A percentile compares a stretch with the other conserved stretches of the same genome.
These are phyloP conservation scores for Xestia c-nigrum DNA, from an alignment of 2,888 invertebrate genomes.

Conservation along the genomic window DNA sequence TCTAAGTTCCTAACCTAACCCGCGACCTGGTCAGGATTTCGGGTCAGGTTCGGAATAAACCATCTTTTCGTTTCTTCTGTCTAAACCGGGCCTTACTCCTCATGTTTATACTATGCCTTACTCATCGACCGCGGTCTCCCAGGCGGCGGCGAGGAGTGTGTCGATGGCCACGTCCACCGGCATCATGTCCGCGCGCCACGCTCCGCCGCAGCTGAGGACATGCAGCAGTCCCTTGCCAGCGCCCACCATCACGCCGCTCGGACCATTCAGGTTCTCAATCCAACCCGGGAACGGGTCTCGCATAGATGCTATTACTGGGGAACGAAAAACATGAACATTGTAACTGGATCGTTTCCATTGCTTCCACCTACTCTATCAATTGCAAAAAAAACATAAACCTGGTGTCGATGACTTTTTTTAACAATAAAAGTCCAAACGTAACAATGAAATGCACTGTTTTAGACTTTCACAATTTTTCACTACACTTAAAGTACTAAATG, in stretches of 20 bases:
- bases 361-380: too few relatives aligned
- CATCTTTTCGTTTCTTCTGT: too few relatives aligned
- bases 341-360: background rate
- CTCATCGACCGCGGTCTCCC: slow-evolving; percentile 92
- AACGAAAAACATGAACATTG: background rate
- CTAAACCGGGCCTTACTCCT: slow-evolving; percentile 69
- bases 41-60: too few relatives aligned
- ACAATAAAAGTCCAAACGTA: too few relatives aligned
- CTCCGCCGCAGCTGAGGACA: slow-evolving; percentile 90
- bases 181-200: slow-evolving; percentile 92
- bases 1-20: too few relatives aligned
- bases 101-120: too few relatives aligned
- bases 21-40: too few relatives aligned
- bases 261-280: slow-evolving; percentile 98
- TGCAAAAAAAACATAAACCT: too few relatives aligned
- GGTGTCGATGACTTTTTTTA: too few relatives aligned
- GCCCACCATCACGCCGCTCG: slow-evolving; percentile 93
- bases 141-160: slow-evolving; percentile 93
- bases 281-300: slow-evolving; percentile 94
- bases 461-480: too few relatives aligned
- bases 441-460: too few relatives aligned
- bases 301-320: slow-evolving; percentile 92
- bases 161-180: slow-evolving; percentile 96
- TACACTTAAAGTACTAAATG: too few relatives aligned
- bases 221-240: slow-evolving; percentile 94